These are phyloP conservation scores for Blera fallax DNA, from an alignment of 2,888 invertebrate genomes.

Conservation along the genomic window DNA sequence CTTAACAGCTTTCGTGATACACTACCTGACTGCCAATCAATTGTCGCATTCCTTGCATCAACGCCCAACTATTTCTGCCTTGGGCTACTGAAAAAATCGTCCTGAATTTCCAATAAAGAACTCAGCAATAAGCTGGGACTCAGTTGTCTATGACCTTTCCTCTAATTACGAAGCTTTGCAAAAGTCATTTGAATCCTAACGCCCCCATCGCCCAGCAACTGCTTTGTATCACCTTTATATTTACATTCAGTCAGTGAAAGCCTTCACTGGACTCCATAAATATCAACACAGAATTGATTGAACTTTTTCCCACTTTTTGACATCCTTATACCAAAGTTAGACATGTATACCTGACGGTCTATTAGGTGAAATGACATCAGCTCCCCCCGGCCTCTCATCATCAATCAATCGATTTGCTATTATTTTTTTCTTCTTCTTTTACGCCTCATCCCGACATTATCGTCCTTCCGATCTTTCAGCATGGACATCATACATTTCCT, in stretches of 20 bases:
- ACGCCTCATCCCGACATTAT: constrained; percentile 29
- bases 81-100: too few species aligned
- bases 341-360: constrained; percentile 62
- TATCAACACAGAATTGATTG: constrained; percentile 51
- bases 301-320: constrained; percentile 38
- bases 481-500: constrained; percentile 36
- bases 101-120: too few species aligned
- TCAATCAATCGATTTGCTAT: constrained; percentile 72
- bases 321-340: constrained; percentile 30
- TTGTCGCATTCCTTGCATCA: too few species aligned
- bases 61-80: too few species aligned
- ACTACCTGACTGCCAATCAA: too few species aligned
- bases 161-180: not conserved
- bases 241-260: not conserved
- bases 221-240: constrained; percentile 8
- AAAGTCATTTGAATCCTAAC: not conserved
- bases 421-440: constrained; percentile 44
- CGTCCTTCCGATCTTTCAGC: constrained; percentile 38
- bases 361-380: constrained; percentile 65
- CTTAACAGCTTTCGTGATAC: too few species aligned
- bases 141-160: not conserved
- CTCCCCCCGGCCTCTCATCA: constrained; percentile 53
- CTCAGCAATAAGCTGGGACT: too few species aligned
- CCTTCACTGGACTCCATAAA: constrained; percentile 25
- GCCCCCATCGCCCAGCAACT: not conserved